These are phyloP conservation scores for Leptopterna dolabrata DNA, from an alignment of 2,888 invertebrate species.

Conservation along the genomic window DNA sequence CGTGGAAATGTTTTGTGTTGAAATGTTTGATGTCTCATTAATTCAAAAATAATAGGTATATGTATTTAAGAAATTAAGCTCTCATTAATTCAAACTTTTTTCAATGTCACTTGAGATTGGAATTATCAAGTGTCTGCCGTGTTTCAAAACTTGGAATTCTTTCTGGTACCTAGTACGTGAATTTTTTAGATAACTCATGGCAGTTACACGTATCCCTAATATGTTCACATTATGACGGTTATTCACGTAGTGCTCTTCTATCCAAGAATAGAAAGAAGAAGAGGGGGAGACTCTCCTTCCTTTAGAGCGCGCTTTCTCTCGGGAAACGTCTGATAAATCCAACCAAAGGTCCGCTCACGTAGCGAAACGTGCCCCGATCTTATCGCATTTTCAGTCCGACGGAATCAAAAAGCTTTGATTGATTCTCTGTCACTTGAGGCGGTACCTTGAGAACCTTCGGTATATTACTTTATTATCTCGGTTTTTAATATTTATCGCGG, in stretches of 20 bases:
- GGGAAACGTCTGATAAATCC: slow-evolving; percentile 59
- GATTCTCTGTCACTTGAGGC: slow-evolving; percentile 51
- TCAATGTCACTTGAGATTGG: too few species aligned
- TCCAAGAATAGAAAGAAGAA: background rate
- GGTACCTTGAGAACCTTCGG: slow-evolving; percentile 6
- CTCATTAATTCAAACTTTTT: too few species aligned
- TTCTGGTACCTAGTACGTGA: too few species aligned
- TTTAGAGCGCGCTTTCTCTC: slow-evolving; percentile 32
- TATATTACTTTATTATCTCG: slow-evolving; percentile 38
- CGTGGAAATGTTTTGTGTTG: too few species aligned
- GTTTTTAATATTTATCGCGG: slow-evolving; percentile 37
- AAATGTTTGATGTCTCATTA: too few species aligned
- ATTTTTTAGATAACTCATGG: too few species aligned
- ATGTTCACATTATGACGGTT: background rate
- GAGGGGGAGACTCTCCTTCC: slow-evolving; percentile 39
- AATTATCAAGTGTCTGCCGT: too few species aligned
- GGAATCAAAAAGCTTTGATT: slow-evolving; percentile 55
- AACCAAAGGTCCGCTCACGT: slow-evolving; percentile 54
- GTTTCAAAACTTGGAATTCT: too few species aligned
- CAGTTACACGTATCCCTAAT: too few species aligned
- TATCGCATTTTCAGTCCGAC: slow-evolving; percentile 56
- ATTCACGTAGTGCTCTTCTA: background rate
- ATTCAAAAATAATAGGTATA: too few species aligned
- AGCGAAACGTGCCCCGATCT: slow-evolving; percentile 57
- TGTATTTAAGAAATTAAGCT: too few species aligned